Conservation (phyloP, 1,140 invertebrate genomes). For the Bombus breviceps region DNA sequence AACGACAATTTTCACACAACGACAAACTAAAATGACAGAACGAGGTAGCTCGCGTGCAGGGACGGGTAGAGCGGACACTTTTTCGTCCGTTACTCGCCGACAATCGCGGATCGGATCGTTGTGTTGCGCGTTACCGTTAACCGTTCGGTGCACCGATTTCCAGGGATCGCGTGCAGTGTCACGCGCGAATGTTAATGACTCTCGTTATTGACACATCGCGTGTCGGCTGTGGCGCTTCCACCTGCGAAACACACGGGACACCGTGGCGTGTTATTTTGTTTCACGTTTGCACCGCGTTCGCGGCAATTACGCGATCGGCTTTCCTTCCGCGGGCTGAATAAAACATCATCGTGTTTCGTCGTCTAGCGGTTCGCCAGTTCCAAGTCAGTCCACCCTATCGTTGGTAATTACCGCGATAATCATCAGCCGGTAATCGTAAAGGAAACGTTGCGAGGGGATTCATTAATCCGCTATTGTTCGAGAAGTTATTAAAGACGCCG, state of each 20-base stretch:
- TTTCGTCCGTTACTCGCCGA: not conserved
- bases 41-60: not conserved
- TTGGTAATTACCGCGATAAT: slow-evolving; percentile 10
- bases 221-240: slow-evolving; percentile 19
- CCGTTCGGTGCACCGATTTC: slow-evolving; percentile 35
- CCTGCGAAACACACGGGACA: slow-evolving; percentile 1
- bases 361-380: not conserved
- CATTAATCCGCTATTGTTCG: not conserved
- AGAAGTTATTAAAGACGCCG: not conserved
- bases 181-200: slow-evolving; percentile 56
- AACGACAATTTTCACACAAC: not conserved
- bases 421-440: not conserved
- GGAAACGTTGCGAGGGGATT: not conserved
- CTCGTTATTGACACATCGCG: slow-evolving; percentile 60
- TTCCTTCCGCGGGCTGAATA: slow-evolving; percentile 28
- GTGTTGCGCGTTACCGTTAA: slow-evolving; percentile 9
- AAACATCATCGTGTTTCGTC: not conserved
- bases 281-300: slow-evolving; percentile 2
- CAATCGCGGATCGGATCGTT: not conserved
- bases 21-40: not conserved
- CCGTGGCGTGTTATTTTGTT: slow-evolving; percentile 3
- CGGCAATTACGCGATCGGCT: slow-evolving; percentile 11
- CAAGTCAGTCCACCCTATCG: not conserved
- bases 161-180: slow-evolving; percentile 48
- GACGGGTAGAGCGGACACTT: not conserved